Evolutionary conservation across 2,888 invertebrate genomes (phyloP).

Genomic region (Vandiemenella viatica): DNA sequence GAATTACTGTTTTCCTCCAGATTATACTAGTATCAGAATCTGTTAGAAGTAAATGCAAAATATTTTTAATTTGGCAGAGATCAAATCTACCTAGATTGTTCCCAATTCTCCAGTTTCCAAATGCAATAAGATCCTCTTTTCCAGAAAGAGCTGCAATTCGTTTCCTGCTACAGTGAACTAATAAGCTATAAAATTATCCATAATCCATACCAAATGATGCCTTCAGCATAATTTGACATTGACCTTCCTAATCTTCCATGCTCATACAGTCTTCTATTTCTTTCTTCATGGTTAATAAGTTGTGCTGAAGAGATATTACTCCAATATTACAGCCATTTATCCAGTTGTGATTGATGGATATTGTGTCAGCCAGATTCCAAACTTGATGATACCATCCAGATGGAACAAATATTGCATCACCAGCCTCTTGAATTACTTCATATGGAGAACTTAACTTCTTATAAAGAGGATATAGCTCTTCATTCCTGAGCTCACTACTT

Average conservation of each 20-base stretch:
- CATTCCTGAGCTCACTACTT: constrained; percentile 23
- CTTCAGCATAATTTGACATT: constrained; percentile 70
- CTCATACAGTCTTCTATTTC: constrained; percentile 67
- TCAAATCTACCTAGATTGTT: constrained; percentile 34
- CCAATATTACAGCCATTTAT: constrained; percentile 78
- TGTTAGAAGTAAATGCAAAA: constrained; percentile 21
- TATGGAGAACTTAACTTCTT: constrained; percentile 31
- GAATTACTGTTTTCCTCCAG: background rate
- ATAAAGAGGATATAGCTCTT: constrained; percentile 21
- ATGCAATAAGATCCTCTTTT: constrained; percentile 23
- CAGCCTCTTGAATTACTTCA: constrained; percentile 64
- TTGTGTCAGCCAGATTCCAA: constrained; percentile 76
- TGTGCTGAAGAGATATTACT: constrained; percentile 45
- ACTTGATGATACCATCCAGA: constrained; percentile 98
- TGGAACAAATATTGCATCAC: constrained; percentile 89
- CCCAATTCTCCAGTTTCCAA: constrained; percentile 30
- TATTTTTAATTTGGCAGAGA: constrained; percentile 29
- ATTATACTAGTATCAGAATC: constrained; percentile 5
- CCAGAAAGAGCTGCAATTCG: constrained; percentile 35
- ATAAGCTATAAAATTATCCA: constrained; percentile 46
- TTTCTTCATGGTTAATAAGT: constrained; percentile 49
- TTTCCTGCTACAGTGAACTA: constrained; percentile 45
- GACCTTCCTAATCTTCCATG: constrained; percentile 54
- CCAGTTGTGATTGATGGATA: constrained; percentile 98
- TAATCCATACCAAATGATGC: constrained; percentile 66